Evolutionary conservation across 2,113 vertebrate genomes (phyloP).

Genomic region (Scophthalmus maximus): DNA sequence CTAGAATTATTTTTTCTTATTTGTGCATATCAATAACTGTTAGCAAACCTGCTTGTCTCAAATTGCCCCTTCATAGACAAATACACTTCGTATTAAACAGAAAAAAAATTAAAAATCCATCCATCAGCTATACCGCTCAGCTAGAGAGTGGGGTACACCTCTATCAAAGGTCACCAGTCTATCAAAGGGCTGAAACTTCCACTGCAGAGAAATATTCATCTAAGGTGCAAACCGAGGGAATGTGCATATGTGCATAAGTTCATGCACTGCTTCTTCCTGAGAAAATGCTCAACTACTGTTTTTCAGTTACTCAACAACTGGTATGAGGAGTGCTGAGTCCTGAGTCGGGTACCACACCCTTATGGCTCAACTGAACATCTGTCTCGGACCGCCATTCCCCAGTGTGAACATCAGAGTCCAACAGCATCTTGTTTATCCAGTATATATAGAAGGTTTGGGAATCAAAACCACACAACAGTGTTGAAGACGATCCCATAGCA

Average conservation of each 20-base stretch:
- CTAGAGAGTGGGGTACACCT: not conserved
- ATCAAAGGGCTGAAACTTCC: not conserved
- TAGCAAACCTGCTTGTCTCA: too few species aligned
- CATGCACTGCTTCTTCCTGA: not conserved
- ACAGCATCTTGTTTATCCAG: constrained; percentile 43
- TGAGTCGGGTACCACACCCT: constrained; percentile 66
- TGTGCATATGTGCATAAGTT: not conserved
- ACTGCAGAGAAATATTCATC: not conserved
- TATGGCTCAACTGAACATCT: constrained; percentile 62
- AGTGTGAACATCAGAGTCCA: constrained; percentile 1
- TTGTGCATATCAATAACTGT: too few species aligned
- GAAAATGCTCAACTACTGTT: constrained; percentile 13
- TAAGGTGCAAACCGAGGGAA: not conserved
- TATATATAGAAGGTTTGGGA: constrained; percentile 60
- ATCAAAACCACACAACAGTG: constrained; percentile 45
- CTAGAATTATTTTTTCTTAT: too few species aligned
- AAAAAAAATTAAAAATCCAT: too few species aligned
- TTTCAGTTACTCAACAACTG: constrained; percentile 51
- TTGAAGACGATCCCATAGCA: constrained; percentile 39
- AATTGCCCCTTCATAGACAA: too few species aligned
- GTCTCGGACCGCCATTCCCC: constrained; percentile 45
- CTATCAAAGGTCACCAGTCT: not conserved
- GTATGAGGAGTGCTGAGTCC: constrained; percentile 39
- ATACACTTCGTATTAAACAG: too few species aligned
- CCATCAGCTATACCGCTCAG: not conserved